phyloP scores from a whole-genome alignment of 35 echinoderm and acorn worm species.

The Apostichopus japonicus region DNA sequence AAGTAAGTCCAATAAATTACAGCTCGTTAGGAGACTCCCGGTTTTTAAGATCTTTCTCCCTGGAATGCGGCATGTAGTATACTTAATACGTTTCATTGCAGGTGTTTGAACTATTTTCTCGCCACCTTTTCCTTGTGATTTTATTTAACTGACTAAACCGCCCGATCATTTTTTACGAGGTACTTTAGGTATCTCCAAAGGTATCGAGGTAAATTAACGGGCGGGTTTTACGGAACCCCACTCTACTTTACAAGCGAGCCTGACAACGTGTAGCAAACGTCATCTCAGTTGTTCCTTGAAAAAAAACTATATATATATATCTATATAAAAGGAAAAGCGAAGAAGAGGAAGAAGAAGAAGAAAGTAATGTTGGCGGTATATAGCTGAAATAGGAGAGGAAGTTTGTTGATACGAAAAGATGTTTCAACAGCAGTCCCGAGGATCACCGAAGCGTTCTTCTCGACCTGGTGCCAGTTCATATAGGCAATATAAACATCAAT shows the following conservation, averaged over 20 bases:
- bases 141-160: constrained; percentile 10
- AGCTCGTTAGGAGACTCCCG: background rate
- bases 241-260: constrained; percentile 31
- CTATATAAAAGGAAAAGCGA: background rate
- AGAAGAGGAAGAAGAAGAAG: background rate
- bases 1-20: constrained; percentile 32
- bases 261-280: constrained; percentile 34
- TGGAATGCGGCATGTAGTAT: background rate
- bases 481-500: constrained; percentile 62
- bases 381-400: constrained; percentile 47
- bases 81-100: background rate
- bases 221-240: constrained; percentile 58
- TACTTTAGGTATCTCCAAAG: constrained; percentile 2
- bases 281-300: constrained; percentile 5
- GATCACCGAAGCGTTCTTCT: background rate
- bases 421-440: constrained; percentile 45
- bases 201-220: constrained; percentile 52
- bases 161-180: constrained; percentile 49
- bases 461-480: constrained; percentile 59
- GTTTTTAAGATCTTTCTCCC: background rate
- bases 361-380: constrained; percentile 37
- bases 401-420: constrained; percentile 63
- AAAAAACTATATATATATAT: background rate
- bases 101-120: constrained; percentile 13
- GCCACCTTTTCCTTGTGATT: constrained; percentile 22